phyloP scores from a whole-genome alignment of 1,140 invertebrate genomes.

The Nasonia giraulti region DNA sequence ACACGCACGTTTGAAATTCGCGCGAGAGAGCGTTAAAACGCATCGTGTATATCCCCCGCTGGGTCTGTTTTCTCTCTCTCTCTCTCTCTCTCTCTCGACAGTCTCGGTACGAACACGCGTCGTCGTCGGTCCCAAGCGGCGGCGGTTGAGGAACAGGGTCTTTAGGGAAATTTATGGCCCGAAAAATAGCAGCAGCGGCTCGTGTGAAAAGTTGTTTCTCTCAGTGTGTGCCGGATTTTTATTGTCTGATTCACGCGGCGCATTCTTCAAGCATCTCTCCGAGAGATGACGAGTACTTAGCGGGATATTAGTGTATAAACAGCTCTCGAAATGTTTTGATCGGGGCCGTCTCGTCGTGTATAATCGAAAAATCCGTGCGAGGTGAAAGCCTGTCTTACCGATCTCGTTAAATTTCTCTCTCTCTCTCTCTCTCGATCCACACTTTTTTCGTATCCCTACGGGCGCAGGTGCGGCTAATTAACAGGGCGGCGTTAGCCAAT shows the following conservation, averaged over 20 bases:
- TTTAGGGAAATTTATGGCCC: slow-evolving; percentile 38
- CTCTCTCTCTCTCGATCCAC: background rate
- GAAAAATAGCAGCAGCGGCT: background rate
- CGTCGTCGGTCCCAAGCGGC: background rate
- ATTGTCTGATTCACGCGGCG: slow-evolving; percentile 2
- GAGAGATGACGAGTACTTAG: no score
- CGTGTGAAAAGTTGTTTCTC: slow-evolving; percentile 15
- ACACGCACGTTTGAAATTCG: no score
- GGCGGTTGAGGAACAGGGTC: background rate
- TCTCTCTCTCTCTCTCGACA: no score
- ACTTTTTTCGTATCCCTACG: background rate
- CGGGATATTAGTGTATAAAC: background rate
- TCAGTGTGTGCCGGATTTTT: background rate
- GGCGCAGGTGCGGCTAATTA: slow-evolving; percentile 66
- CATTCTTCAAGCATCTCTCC: background rate
- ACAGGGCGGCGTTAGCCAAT: slow-evolving; percentile 64
- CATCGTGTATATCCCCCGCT: background rate
- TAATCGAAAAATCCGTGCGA: background rate
- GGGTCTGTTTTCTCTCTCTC: background rate
- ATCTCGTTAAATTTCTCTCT: slow-evolving; percentile 41
- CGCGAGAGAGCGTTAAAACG: no score
- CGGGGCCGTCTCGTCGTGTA: background rate
- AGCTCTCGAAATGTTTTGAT: no score
- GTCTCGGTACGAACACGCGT: no score
- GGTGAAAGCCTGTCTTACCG: background rate